A percentile compares a stretch with the other conserved stretches of the same genome.
Evolutionary conservation across 1,140 invertebrate species (phyloP).

Genomic region (Drosophila kanapiae): DNA sequence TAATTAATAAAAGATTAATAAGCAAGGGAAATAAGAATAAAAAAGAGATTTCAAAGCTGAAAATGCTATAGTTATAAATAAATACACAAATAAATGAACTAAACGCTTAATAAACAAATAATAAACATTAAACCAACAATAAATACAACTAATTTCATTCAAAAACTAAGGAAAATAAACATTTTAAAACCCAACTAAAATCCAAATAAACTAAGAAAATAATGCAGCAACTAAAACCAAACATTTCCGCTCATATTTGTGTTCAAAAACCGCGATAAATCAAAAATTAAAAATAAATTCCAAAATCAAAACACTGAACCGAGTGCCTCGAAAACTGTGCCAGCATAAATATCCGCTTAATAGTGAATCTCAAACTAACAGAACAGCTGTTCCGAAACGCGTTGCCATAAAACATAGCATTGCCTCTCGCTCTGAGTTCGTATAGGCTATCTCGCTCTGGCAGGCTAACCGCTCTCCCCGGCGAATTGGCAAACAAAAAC

Average conservation of each 20-base stretch:
- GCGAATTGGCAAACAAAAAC: constrained; percentile 76
- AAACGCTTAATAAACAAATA: neutral
- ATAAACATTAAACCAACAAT: neutral
- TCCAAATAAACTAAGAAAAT: neutral
- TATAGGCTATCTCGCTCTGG: constrained; percentile 19
- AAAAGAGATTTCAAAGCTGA: neutral
- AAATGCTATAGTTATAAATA: neutral
- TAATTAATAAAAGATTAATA: neutral
- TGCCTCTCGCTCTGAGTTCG: constrained; percentile 23
- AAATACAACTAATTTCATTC: neutral
- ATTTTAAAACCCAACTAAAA: neutral
- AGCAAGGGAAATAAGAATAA: neutral
- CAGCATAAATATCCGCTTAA: neutral
- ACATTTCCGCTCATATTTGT: neutral
- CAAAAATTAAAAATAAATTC: neutral
- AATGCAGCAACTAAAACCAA: too few species aligned
- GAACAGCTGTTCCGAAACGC: constrained; percentile 36
- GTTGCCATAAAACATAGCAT: constrained; percentile 66
- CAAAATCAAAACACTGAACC: constrained; percentile 1
- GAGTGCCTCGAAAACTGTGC: constrained; percentile 41
- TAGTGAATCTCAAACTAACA: constrained; percentile 10
- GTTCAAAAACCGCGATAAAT: neutral
- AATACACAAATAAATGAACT: too few species aligned
- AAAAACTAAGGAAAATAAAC: neutral
- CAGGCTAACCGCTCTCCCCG: constrained; percentile 45